Base-by-base conservation (phyloP, 1,140 invertebrate species). In the Diploscapter pachys region DNA sequence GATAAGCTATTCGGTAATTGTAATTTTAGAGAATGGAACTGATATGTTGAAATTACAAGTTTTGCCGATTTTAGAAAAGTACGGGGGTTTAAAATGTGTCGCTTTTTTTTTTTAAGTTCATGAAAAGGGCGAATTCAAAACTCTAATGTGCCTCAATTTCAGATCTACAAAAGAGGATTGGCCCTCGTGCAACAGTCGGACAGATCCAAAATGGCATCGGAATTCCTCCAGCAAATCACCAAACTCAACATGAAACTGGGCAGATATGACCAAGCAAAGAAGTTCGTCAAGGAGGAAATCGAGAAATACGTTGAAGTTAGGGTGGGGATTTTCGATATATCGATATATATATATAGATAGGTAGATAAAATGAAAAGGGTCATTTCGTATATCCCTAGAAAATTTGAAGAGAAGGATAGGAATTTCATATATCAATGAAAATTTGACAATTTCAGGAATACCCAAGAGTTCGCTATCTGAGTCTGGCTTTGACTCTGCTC, bases 241-340 rank as follows among this genome's bases (percentile, higher is more conserved):
- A 77, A 72, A 55, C 61, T 79, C 6, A 53, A 64, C 54, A 57
- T 80, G 31, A 62, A 67, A 63, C 50, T 76, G 63, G 73, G 66
- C 13, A 64, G 73, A 50, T 80, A 80, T 52, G 55, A 51, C 4
- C 66, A 75, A 48, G 78, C 78, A 75, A 11, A 62, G 2, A 57
- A 6, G 13, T 69, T 72, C 4, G 75, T 79, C 50, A n/a, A 59
- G 31, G 66, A 79, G 3, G 78, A 79, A 55, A 72, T 79, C 48
- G 77, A 75, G 13, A 79, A 78, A 53, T 79, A 80, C 57, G 63
- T 61, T 3, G 78, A 79, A 54, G 72, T 79, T 52, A 73, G 68
- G 49, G 73, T 78, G 54, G 55, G 13, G 50, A 59, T 75, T 69
- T 69, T 56, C 5, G 50, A 70, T 11, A 9, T 62, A 13, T 75